Percentiles rank a stretch among this genome's conserved stretches.
Evolutionary conservation across 1,140 invertebrate genomes (phyloP).

Genomic region (Lepidurus arcticus): DNA sequence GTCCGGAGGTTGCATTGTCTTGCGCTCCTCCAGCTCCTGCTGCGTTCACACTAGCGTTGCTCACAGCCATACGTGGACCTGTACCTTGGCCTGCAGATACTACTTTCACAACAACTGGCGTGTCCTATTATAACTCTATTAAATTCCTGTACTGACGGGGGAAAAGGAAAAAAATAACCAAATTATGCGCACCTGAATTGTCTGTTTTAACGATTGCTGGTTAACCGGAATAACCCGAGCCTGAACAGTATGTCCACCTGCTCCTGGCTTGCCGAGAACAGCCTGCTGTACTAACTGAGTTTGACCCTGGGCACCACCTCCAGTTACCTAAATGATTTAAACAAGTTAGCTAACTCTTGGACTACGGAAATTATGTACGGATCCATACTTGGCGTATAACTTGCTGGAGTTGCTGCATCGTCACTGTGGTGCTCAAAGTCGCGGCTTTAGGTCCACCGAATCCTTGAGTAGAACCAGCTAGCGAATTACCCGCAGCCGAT

Average conservation of each 20-base stretch:
- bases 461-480: slow-evolving; percentile 38
- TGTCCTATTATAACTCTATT: not conserved
- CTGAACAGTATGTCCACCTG: slow-evolving; percentile 40
- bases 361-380: not conserved
- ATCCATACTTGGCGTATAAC: slow-evolving; percentile 56
- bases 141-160: not conserved
- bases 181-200: slow-evolving; percentile 50
- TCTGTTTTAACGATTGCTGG: slow-evolving; percentile 49
- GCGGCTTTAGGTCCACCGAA: slow-evolving; percentile 49
- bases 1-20: slow-evolving; percentile 28
- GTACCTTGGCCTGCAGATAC: slow-evolving; percentile 1
- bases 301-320: slow-evolving; percentile 39
- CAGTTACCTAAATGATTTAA: not conserved
- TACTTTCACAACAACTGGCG: slow-evolving; percentile 10
- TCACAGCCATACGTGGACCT: slow-evolving; percentile 1
- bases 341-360: not conserved
- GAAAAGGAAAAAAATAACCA: not conserved
- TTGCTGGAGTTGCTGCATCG: slow-evolving; percentile 70
- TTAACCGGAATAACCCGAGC: slow-evolving; percentile 51
- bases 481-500: not conserved
- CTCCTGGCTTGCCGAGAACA: slow-evolving; percentile 40
- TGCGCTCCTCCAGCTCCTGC: slow-evolving; percentile 36
- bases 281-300: slow-evolving; percentile 49
- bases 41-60: slow-evolving; percentile 35
- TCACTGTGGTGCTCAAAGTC: slow-evolving; percentile 55